Base-by-base conservation (phyloP, 2,888 invertebrate genomes). In the Colletes collaris region DNA sequence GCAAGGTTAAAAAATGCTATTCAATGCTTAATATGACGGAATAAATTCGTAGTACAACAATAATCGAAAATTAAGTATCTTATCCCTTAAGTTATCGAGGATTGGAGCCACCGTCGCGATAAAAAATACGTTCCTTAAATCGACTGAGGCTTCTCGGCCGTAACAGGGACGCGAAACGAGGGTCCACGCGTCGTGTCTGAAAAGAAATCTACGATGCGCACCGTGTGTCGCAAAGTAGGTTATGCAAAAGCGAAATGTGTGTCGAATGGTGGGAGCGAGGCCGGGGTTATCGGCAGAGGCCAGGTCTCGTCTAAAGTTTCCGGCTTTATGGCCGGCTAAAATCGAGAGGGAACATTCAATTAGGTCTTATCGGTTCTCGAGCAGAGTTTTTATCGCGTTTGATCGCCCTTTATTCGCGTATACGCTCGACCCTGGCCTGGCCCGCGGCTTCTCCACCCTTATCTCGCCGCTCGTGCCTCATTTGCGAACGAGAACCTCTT, bases 381-480 rank as follows among this genome's bases (percentile, higher is more conserved):
- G 83, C 67, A 56, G 69, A 79, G 82, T 87, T 88, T 86, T 87
- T 87, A 88, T 89, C 88, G 83, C 82, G 80, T 86, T 85, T 87
- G 84, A 89, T 89, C 86, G 84, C 83, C 83, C 84, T 87, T 86
- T 82, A 85, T 85, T 87, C 82, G 79, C 80, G 79, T 87, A 62
- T 82, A 81, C 77, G 78, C 66, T 69, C 78, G 74, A 69, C 78
- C 77, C 66, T 72, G 56, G 65, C 74, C 74, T 85, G 79, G 81
- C 85, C 85, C 82, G 79, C 81, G 85, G 88, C 84, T 56, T 76
- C 86, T 81, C 77, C 67, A 66, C 81, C 73, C 87, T 89, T 89
- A 87, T 89, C 88, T 86, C 81, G 70, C 60, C 81, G 81, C 85
- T 87, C 79, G 84, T 87, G 86, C 87, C 87, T 87, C 87, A 89